Evolutionary conservation across 2,888 invertebrate species (phyloP), one percentile per base, ranked within the genome.

Genomic region (Callyntrura sp.): DNA sequence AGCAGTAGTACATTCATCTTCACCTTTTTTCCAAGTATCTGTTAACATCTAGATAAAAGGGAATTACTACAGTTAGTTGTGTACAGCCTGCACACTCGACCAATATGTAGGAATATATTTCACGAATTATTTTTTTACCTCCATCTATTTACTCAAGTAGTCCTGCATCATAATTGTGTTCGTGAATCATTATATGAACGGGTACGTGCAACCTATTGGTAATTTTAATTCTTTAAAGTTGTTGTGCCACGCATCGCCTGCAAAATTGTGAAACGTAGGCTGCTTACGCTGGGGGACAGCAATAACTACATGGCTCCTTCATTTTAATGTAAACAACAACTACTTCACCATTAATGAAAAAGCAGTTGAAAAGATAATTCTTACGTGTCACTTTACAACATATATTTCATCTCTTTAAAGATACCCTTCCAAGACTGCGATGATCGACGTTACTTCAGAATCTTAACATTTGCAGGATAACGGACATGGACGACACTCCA

Each of bases 351-450:
- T 11, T 23, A 62, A 62, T 25, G 9, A 48, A 20, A 14, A 23
- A 28, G 14, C n/a, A 8, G 55, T 43, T 79, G 28, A 25, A 79
- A 35, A 79, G 55, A 79, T 83, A 83, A 83, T 83, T 83, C 51
- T 65, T 83, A 68, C 51, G 83, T 65, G 48, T 25, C 68, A 60
- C 43, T 57, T 43, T 12, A 43, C 43, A 20, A 55, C 43, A 17
- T 23, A 17, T 62, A 6, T 3, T n/a, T 51, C 8, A 17, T 28
- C 79, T 51, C 51, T 48, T 51, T 8, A 55, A 55, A 12, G 9
- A 25, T n/a, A 25, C 14, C 28, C 35, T 25, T 62, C 3, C 11
- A 62, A 20, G 17, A 20, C 51, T 51, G 51, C 51, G 14, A 51
- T 51, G 51, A 14, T 51, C 1, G n/a, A 51, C n/a, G 51, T 51